phyloP scores from a whole-genome alignment of 1,140 invertebrate species.

The Zaprionus ghesquierei region DNA sequence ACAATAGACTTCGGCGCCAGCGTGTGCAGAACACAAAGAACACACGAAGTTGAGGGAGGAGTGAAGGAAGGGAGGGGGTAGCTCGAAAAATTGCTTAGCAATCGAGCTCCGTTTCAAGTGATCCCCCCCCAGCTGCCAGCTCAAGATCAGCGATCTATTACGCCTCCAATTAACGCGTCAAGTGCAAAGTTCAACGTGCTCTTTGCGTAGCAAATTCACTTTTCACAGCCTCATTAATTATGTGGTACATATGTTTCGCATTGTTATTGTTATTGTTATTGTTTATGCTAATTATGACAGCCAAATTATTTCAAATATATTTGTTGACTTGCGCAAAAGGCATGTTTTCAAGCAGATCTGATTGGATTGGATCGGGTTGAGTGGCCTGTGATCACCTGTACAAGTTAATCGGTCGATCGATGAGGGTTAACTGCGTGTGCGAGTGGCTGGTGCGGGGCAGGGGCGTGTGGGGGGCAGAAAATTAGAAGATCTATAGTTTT shows the following conservation, averaged over 20 bases:
- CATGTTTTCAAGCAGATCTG: conserved; percentile 9
- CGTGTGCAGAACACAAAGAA: conserved; percentile 71
- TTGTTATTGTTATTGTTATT: conserved; percentile 10
- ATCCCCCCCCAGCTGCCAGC: neutral
- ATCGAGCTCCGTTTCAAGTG: neutral
- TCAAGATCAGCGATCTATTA: neutral
- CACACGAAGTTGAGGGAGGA: neutral
- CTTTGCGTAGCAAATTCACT: neutral
- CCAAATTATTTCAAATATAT: conserved; percentile 33
- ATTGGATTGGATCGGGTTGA: conserved; percentile 43
- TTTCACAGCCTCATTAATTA: neutral
- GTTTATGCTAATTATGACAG: conserved; percentile 6
- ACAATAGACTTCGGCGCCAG: conserved; percentile 31
- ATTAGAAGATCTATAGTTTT: too few relatives aligned
- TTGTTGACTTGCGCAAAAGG: conserved; percentile 22
- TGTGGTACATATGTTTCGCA: neutral
- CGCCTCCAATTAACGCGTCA: neutral
- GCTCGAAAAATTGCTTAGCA: conserved; percentile 20
- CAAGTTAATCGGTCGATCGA: conserved; percentile 13
- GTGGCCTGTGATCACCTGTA: conserved; percentile 49
- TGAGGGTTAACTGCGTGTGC: neutral
- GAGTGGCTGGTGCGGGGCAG: neutral
- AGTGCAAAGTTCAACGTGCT: neutral
- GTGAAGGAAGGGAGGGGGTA: too few relatives aligned
- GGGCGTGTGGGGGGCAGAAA: neutral